These are phyloP conservation scores for Rhimphoctona megacephalus DNA, from an alignment of 2,888 invertebrate species.

Conservation along the genomic window DNA sequence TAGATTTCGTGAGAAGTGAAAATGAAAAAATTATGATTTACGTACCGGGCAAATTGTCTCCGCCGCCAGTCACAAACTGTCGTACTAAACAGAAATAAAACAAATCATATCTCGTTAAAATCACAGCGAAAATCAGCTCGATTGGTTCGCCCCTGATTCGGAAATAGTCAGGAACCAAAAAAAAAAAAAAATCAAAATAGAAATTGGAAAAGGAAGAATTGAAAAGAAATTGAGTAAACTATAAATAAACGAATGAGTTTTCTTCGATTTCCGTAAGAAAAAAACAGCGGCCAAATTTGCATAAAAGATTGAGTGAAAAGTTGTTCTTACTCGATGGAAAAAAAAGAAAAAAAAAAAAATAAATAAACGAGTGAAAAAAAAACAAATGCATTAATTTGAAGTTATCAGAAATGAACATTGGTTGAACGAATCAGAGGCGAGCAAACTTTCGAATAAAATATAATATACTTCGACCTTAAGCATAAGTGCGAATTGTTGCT, in stretches of 20 bases:
- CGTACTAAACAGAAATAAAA: constrained; percentile 85
- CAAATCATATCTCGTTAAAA: constrained; percentile 84
- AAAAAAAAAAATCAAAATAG: constrained; percentile 26
- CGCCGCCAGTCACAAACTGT: constrained; percentile 85
- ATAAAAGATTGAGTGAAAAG: background rate
- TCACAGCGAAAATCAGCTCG: constrained; percentile 78
- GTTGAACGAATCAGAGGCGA: constrained; percentile 79
- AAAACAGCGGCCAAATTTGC: background rate
- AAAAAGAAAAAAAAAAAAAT: background rate
- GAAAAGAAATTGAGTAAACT: background rate
- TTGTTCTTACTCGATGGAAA: background rate
- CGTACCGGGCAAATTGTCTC: constrained; percentile 86
- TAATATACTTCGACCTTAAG: constrained; percentile 72
- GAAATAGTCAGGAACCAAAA: constrained; percentile 50
- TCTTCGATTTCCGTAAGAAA: background rate
- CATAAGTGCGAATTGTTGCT: constrained; percentile 66
- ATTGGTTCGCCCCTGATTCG: constrained; percentile 77
- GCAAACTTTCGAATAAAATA: constrained; percentile 76
- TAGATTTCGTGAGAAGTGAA: constrained; percentile 76
- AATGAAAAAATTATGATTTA: constrained; percentile 84
- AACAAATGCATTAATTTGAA: constrained; percentile 2
- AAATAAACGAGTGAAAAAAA: background rate
- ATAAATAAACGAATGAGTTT: background rate
- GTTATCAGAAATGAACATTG: constrained; percentile 19
- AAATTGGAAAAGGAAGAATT: background rate